Evolutionary conservation across 2,888 invertebrate genomes (phyloP).

Genomic region (Acronicta psi): DNA sequence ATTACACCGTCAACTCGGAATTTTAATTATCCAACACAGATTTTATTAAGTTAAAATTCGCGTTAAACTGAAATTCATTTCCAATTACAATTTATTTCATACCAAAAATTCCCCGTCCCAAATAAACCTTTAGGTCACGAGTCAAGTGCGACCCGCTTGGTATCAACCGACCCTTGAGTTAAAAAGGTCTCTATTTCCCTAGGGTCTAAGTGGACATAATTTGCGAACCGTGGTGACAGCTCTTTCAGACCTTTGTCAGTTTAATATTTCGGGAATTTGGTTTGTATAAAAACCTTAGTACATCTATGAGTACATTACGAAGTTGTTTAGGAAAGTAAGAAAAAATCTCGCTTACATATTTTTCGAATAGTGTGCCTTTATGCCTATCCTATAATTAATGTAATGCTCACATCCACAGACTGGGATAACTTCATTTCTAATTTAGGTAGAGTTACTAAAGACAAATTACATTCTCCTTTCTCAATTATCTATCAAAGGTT

Average conservation of each 20-base stretch:
- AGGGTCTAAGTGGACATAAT: conserved; percentile 35
- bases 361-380: too few relatives aligned
- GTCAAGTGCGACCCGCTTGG: conserved; percentile 39
- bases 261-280: conserved; percentile 11
- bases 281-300: background rate
- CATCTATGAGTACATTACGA: background rate
- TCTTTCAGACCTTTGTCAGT: conserved; percentile 37
- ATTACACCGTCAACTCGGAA: background rate
- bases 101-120: conserved; percentile 4
- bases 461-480: conserved; percentile 2
- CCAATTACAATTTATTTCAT: conserved; percentile 21
- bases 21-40: conserved; percentile 4
- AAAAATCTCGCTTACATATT: too few relatives aligned
- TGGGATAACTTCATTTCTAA: background rate
- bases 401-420: too few relatives aligned
- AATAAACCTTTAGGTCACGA: conserved; percentile 31
- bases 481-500: conserved; percentile 11
- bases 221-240: conserved; percentile 31
- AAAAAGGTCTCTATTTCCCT: conserved; percentile 34
- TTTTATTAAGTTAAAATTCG: conserved; percentile 16
- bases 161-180: conserved; percentile 32
- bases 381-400: too few relatives aligned
- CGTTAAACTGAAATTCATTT: conserved; percentile 12
- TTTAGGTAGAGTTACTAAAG: background rate
- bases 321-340: background rate